Conservation (phyloP, 2,888 invertebrate species). For the Drosophila borborema region DNA sequence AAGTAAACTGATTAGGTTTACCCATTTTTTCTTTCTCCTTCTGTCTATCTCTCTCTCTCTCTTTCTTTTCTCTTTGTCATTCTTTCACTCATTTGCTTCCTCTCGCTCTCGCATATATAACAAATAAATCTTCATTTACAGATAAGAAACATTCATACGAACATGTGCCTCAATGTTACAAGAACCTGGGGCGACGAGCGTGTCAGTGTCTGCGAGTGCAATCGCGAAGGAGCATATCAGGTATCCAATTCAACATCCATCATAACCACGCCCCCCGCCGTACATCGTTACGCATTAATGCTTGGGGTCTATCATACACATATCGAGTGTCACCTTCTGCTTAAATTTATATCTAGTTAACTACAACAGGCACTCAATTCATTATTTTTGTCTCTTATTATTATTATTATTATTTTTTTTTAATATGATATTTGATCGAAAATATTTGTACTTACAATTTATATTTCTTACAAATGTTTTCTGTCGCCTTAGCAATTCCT, state of each 20-base stretch:
- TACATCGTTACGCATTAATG: conserved; percentile 10
- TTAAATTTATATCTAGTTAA: no score
- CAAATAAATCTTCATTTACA: conserved; percentile 83
- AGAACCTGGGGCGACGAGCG: conserved; percentile 93
- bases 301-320: conserved; percentile 17
- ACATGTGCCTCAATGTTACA: conserved; percentile 92
- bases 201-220: conserved; percentile 97
- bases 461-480: no score
- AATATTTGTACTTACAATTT: no score
- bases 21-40: conserved; percentile 1
- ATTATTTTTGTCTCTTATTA: no score
- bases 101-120: conserved; percentile 26
- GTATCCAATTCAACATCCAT: conserved; percentile 86
- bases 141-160: conserved; percentile 87
- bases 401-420: no score
- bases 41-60: neutral
- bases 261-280: conserved; percentile 5
- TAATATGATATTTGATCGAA: no score
- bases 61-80: no score
- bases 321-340: no score
- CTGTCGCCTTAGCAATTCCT: no score
- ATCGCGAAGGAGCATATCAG: conserved; percentile 99
- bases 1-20: no score
- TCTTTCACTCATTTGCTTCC: no score
- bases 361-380: no score